Evolutionary conservation across 2,113 vertebrate species (phyloP), one percentile per base, ranked within the genome.

Genomic region (Poeciliopsis retropinna): DNA sequence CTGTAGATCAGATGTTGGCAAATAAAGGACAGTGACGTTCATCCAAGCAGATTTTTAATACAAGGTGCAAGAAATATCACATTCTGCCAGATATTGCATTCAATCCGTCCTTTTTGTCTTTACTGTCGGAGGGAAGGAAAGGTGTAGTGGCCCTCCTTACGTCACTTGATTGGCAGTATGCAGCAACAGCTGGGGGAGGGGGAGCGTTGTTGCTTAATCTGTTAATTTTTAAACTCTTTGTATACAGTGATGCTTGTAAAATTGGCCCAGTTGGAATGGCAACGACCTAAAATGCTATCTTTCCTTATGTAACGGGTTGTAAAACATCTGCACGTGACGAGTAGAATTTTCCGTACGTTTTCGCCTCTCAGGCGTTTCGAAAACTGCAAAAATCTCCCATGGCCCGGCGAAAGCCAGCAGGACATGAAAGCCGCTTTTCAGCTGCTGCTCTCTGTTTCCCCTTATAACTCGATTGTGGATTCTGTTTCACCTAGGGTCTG

Each of bases 401-500:
- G 29, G 31, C 2, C 22, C 9, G 41, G 5, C 12, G 12, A 47
- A 19, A 47, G 17, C 60, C 51, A 78, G 27, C 25, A 17, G 2
- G 0, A 37, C 68, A 63, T 19, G 28, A 39, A 68, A 39, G 19
- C 2, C 0, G 67, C 81, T 60, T 37, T 31, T 39, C 57, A 39
- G 29, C 66, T 70, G 11, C 39, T 39, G 37, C 61, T 66, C 67
- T 66, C 37, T 1, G 31, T 84, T 79, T 10, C 71, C 65, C 67
- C 61, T 37, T 67, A 22, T 51, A 34, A 75, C 69, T 83, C 60
- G 27, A 70, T 75, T 82, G 71, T 87, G 85, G 76, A 88, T 87
- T 85, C 72, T 75, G 75, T 88, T 83, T 75, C 73, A 82, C 81
- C 85, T 85, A 41, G 60, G 34, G 71, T 92, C 80, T 75, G 79